Percentiles rank a stretch among this genome's conserved stretches.
These are phyloP conservation scores for Apeira syringaria DNA, from an alignment of 2,888 invertebrate genomes.

Conservation along the genomic window DNA sequence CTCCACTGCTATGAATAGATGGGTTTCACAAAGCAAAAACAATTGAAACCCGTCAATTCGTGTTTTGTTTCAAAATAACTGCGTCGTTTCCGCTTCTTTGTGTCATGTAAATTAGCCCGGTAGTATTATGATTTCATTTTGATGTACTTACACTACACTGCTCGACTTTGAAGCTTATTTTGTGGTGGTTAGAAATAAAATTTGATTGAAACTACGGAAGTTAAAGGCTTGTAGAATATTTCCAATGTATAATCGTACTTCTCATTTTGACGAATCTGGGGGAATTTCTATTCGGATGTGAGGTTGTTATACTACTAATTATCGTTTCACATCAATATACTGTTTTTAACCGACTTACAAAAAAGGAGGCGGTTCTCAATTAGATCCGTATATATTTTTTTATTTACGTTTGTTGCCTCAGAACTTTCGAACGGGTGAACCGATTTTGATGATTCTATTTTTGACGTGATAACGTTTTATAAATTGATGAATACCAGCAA, in stretches of 20 bases:
- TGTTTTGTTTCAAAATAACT: constrained; percentile 31
- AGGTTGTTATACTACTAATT: no score
- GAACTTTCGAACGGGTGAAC: no score
- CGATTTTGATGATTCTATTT: no score
- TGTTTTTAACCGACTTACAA: no score
- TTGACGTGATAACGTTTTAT: no score
- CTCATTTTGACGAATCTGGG: constrained; percentile 17
- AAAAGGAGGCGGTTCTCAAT: no score
- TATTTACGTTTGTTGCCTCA: no score
- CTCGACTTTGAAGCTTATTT: constrained; percentile 21
- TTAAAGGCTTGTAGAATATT: constrained; percentile 6
- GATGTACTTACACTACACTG: constrained; percentile 16
- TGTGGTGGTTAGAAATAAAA: constrained; percentile 18
- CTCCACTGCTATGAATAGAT: no score
- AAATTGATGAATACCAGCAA: no score
- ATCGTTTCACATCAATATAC: constrained; percentile 8
- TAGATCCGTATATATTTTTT: no score
- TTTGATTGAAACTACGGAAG: constrained; percentile 13
- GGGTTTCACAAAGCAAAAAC: constrained; percentile 26
- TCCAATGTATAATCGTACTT: constrained; percentile 6
- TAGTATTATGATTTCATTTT: constrained; percentile 22
- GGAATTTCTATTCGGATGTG: constrained; percentile 9
- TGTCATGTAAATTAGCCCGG: constrained; percentile 33
- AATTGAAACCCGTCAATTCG: constrained; percentile 31
- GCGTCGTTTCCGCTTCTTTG: constrained; percentile 24